Evolutionary conservation across 2,113 vertebrate species (phyloP).

Genomic region (Protobothrops mucrosquamatus): DNA sequence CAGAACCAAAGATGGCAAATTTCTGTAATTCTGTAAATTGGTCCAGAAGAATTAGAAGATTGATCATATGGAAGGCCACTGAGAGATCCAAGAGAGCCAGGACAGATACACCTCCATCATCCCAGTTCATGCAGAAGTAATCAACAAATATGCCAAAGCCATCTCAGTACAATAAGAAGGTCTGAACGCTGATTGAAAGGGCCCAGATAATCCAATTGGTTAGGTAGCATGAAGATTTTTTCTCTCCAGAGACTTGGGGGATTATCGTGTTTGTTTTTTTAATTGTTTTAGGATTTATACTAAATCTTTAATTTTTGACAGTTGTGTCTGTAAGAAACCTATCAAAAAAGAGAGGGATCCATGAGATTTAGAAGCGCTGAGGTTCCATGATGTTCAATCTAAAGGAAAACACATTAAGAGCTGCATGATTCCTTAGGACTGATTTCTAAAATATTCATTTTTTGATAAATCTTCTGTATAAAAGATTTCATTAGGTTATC

Average conservation of each 20-base stretch:
- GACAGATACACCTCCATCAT: not conserved
- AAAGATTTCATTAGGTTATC: not conserved
- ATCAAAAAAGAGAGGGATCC: not conserved
- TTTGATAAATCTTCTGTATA: not conserved
- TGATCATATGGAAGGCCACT: not conserved
- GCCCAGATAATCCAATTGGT: not conserved
- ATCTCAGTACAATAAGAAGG: not conserved
- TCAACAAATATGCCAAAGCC: not conserved
- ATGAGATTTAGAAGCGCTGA: not conserved
- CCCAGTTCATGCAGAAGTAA: not conserved
- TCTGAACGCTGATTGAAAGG: not conserved
- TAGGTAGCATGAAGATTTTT: not conserved
- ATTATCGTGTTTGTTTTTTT: not conserved
- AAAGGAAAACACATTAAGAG: not conserved
- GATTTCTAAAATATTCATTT: not conserved
- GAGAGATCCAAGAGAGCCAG: not conserved
- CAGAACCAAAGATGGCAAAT: not conserved
- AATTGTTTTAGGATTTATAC: not conserved
- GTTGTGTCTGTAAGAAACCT: not conserved
- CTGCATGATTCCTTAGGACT: not conserved
- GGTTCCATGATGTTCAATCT: not conserved
- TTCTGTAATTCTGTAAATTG: not conserved
- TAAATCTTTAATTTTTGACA: not conserved
- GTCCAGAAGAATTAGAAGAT: not conserved
- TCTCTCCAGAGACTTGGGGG: not conserved